A percentile compares a stretch with the other conserved stretches of the same genome.
phyloP scores from a whole-genome alignment of 2,888 invertebrate genomes.

The Thumatha senex region DNA sequence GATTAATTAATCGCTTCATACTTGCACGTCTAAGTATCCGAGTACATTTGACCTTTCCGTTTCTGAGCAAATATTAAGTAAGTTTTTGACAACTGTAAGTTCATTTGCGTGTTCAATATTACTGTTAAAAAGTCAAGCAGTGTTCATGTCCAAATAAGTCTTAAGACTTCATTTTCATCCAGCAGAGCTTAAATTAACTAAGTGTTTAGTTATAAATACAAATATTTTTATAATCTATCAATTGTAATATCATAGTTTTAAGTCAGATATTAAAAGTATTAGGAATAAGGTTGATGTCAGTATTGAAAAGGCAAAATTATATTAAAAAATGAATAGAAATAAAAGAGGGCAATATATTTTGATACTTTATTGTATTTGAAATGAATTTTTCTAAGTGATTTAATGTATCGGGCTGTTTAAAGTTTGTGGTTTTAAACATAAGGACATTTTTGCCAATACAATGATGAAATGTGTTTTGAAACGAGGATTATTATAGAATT shows the following conservation, averaged over 20 bases:
- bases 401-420: constrained; percentile 47
- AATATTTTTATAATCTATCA: constrained; percentile 55
- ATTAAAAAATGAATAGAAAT: constrained; percentile 23
- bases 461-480: background rate
- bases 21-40: too few species aligned
- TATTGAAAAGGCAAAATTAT: constrained; percentile 39
- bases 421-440: constrained; percentile 43
- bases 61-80: too few species aligned
- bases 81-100: too few species aligned
- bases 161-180: constrained; percentile 14
- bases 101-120: constrained; percentile 11
- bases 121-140: background rate
- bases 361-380: constrained; percentile 44
- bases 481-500: too few species aligned
- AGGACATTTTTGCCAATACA: background rate
- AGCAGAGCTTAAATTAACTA: constrained; percentile 48
- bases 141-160: too few species aligned
- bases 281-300: constrained; percentile 21
- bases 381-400: constrained; percentile 37
- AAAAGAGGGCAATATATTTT: constrained; percentile 42
- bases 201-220: constrained; percentile 20
- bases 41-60: too few species aligned
- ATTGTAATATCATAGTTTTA: constrained; percentile 42
- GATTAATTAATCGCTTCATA: too few species aligned
- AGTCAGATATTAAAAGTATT: constrained; percentile 39